These are phyloP conservation scores for Pyxicephalus adspersus DNA, from an alignment of 2,113 vertebrate genomes.

Conservation along the genomic window DNA sequence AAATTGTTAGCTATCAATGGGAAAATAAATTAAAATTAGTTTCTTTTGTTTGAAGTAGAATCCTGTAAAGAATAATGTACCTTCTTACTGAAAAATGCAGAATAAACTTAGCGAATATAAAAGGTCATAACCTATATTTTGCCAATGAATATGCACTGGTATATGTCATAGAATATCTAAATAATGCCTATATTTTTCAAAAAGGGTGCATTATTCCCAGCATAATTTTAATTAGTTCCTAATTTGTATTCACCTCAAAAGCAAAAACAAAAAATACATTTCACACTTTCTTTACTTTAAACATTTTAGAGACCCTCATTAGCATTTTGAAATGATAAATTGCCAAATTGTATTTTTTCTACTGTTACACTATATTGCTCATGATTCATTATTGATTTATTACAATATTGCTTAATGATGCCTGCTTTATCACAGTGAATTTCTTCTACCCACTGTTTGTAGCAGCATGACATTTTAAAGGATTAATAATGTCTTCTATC, in stretches of 20 bases:
- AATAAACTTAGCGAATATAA: too few relatives aligned
- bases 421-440: constrained; percentile 52
- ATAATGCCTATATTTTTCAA: too few relatives aligned
- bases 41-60: too few relatives aligned
- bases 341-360: constrained; percentile 52
- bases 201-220: too few relatives aligned
- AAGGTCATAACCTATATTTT: too few relatives aligned
- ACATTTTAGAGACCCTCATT: constrained; percentile 55
- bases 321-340: constrained; percentile 49
- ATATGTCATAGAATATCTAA: too few relatives aligned
- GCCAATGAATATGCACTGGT: too few relatives aligned
- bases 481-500: constrained; percentile 49
- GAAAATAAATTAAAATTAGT: too few relatives aligned
- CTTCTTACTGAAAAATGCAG: too few relatives aligned
- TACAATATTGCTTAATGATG: constrained; percentile 58
- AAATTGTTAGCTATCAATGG: too few relatives aligned
- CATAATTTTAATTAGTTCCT: background rate
- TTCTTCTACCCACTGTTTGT: constrained; percentile 50
- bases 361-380: constrained; percentile 53
- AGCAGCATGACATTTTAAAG: constrained; percentile 55
- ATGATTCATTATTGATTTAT: constrained; percentile 59
- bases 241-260: background rate
- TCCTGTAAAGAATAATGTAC: too few relatives aligned
- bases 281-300: constrained; percentile 3
- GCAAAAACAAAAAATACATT: constrained; percentile 27